Percentiles rank a stretch among this genome's conserved stretches.
These are phyloP conservation scores for Acropora tenuis DNA, from an alignment of 64 coral and sea anemone genomes.

Conservation along the genomic window DNA sequence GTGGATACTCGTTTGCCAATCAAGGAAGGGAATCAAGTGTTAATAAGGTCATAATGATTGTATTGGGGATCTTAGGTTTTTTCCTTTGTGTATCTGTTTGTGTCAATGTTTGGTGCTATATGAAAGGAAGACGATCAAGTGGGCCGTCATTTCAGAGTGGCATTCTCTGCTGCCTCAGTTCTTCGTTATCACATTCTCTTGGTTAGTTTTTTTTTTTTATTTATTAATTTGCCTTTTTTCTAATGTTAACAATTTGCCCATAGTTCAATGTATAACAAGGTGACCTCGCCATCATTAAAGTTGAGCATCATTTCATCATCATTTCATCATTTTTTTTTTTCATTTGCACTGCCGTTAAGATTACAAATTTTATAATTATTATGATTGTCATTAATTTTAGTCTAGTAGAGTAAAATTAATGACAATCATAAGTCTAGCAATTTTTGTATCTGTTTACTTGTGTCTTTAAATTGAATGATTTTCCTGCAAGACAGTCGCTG, in stretches of 20 bases:
- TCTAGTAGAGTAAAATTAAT: no score
- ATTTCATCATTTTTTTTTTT: not conserved
- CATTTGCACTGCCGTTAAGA: no score
- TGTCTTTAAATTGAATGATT: no score
- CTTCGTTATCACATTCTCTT: not conserved
- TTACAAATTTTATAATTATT: no score
- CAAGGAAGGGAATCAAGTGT: not conserved
- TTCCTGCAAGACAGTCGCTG: no score
- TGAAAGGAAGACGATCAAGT: not conserved
- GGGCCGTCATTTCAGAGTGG: not conserved
- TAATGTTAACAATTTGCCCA: no score
- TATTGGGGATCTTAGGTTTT: not conserved
- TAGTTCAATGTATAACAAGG: no score
- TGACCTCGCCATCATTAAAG: no score
- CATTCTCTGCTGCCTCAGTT: not conserved
- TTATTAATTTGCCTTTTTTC: no score
- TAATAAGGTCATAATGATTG: not conserved
- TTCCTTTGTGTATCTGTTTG: not conserved
- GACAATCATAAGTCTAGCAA: no score
- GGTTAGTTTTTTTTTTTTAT: not conserved
- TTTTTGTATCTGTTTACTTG: no score
- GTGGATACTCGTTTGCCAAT: not conserved
- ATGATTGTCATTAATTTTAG: no score
- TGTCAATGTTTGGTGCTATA: not conserved
- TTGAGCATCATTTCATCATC: not conserved